Conservation (phyloP, 2,888 invertebrate genomes). For the Phortica okadai region DNA sequence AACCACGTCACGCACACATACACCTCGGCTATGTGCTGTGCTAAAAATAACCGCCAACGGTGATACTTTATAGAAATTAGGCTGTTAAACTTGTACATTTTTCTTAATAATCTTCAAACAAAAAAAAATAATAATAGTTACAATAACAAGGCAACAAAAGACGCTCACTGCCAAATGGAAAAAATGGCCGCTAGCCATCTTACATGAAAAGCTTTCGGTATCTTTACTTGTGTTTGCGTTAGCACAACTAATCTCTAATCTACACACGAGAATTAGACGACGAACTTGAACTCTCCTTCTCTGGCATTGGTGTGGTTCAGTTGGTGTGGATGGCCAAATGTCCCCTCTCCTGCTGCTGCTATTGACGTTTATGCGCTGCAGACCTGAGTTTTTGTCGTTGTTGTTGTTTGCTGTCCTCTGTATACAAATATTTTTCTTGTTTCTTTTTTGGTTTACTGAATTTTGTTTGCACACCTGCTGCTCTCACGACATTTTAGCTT, state of each 20-base stretch:
- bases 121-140: too few species aligned
- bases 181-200: neutral
- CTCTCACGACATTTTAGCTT: conserved; percentile 41
- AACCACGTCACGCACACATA: too few species aligned
- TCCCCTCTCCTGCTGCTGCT: conserved; percentile 49
- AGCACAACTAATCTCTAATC: conserved; percentile 59
- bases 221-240: conserved; percentile 51
- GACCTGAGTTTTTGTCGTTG: conserved; percentile 16
- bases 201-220: neutral
- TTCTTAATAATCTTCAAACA: too few species aligned
- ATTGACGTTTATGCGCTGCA: conserved; percentile 64
- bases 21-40: too few species aligned
- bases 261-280: conserved; percentile 60
- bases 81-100: too few species aligned
- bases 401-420: conserved; percentile 9
- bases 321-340: conserved; percentile 25
- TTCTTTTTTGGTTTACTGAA: conserved; percentile 46
- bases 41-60: too few species aligned
- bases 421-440: conserved; percentile 39
- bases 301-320: neutral
- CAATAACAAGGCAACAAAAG: too few species aligned
- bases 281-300: neutral
- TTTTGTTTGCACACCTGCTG: conserved; percentile 62
- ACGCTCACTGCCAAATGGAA: too few species aligned
- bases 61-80: too few species aligned